Evolutionary conservation across 1,140 invertebrate species (phyloP), one percentile per base, ranked within the genome.

Genomic region (Aphelinus atriplicis): DNA sequence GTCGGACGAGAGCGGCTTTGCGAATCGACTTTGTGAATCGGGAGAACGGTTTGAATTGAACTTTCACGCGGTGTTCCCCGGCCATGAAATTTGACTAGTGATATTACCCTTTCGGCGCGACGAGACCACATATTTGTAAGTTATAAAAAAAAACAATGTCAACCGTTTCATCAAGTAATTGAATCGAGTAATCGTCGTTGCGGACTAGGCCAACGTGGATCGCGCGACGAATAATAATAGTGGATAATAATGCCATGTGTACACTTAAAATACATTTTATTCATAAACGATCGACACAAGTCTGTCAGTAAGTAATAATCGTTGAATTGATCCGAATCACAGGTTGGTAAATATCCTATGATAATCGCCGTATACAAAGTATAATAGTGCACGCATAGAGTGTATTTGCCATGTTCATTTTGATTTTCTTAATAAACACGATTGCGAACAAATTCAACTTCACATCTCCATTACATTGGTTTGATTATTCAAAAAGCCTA

Each of bases 181-280:
- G 50, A 3, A 56, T 71, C 10, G 42, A 56, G 3, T 1, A 56
- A 56, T n/a, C 53, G 4, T 26, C 26, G 26, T 26, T 26, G 26
- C 26, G 26, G 26, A 26, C 26, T 26, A 26, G 26, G 26, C 26
- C 26, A 26, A 26, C 26, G 26, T 26, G 26, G 26, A 26, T 26
- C 26, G 26, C 26, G 26, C 0, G 26, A 26, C 26, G 26, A 26
- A 26, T 26, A 26, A 26, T 26, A 26, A 26, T 26, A 26, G 26
- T 26, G 0, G 26, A 26, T 26, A 26, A 42, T 43, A 53, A 51
- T 62, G 9, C n/a, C 2, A 60, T 58, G 47, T 5, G 47, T 6
- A 57, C 9, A 47, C 48, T 56, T 10, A 57, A 64, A 50, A 45
- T 47, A 74, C 26, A 73, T 61, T 74, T 74, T 74, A 74, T 74